Base-by-base conservation (phyloP, 2,113 vertebrate genomes). In the Menura novaehollandiae region DNA sequence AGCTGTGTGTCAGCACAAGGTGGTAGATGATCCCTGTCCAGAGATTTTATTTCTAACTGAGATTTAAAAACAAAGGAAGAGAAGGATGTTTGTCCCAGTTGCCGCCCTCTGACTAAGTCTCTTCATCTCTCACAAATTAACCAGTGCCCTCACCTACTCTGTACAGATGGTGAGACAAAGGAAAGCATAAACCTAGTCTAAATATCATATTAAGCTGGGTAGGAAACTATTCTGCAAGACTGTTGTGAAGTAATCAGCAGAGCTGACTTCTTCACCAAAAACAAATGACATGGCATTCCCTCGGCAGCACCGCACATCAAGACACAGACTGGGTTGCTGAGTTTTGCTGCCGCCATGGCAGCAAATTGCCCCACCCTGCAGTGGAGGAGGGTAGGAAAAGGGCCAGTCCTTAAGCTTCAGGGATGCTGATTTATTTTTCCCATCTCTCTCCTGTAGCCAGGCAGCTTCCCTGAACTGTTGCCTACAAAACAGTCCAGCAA, bases 221-320 rank as follows among this genome's bases (percentile, higher is more conserved):
- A 49, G 47, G 20, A 91, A 92, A 67, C 15, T 43, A 17, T 18
- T 53, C 28, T 64, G 6, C 17, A 43, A 53, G 55, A 23, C 13
- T 35, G 4, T 47, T 59, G 47, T 1, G 2, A 55, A 86, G 20
- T 55, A 35, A 49, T 56, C 46, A 83, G 20, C 18, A 76, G 43
- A 78, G 15, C 24, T 7, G 2, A 13, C 19, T 52, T 59, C 47
- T 47, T 76, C 53, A 72, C 13, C 58, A 53, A 49, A 75, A 80
- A 0, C 0, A 0, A 87, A 69, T 22, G 7, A 6, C 44, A 24
- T 0, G 1, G 14, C 2, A 1, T 56, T 78, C 24, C 11, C 19
- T 59, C 43, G 56, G 51, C 17, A 62, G 13, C 1, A 7, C 5
- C 7, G 22, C 2, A 2, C 1, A 6, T 11, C 14, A 33, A 55